Evolutionary conservation across 2,888 invertebrate genomes (phyloP).

Genomic region (Tetropium fuscum): DNA sequence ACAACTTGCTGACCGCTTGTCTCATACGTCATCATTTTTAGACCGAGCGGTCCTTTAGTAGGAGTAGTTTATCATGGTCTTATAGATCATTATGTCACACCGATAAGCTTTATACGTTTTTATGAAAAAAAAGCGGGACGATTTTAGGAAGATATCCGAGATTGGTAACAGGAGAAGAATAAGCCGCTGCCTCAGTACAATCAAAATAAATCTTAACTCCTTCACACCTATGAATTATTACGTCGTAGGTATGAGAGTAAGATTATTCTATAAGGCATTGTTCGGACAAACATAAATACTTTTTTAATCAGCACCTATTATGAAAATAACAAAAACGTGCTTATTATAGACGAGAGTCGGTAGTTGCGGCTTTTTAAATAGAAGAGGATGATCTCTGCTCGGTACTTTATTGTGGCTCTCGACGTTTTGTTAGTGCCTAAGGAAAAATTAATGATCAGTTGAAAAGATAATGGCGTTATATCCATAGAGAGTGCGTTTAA

Average conservation of each 20-base stretch:
- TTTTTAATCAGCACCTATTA: slow-evolving; percentile 25
- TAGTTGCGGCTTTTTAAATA: too few species aligned
- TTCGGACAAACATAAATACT: slow-evolving; percentile 12
- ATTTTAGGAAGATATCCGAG: neutral
- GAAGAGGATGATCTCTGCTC: too few species aligned
- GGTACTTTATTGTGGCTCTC: too few species aligned
- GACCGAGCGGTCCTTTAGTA: slow-evolving; percentile 9
- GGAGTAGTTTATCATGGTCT: slow-evolving; percentile 16
- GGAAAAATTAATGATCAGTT: too few species aligned
- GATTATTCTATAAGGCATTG: neutral
- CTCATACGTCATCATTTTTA: slow-evolving; percentile 16
- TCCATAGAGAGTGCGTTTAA: too few species aligned
- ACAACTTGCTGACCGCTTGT: slow-evolving; percentile 14
- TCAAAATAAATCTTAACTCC: slow-evolving; percentile 17
- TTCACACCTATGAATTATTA: slow-evolving; percentile 3
- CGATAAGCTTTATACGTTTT: neutral
- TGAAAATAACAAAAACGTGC: slow-evolving; percentile 7
- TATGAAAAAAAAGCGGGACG: neutral
- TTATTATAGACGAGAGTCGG: too few species aligned
- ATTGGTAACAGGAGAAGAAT: neutral
- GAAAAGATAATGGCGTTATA: too few species aligned
- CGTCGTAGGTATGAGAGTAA: neutral
- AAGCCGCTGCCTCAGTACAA: neutral
- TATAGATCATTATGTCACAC: slow-evolving; percentile 8
- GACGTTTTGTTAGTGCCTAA: too few species aligned